Evolutionary conservation across 2,113 vertebrate genomes (phyloP), one percentile per base, ranked within the genome.

Genomic region (Notechis scutatus): DNA sequence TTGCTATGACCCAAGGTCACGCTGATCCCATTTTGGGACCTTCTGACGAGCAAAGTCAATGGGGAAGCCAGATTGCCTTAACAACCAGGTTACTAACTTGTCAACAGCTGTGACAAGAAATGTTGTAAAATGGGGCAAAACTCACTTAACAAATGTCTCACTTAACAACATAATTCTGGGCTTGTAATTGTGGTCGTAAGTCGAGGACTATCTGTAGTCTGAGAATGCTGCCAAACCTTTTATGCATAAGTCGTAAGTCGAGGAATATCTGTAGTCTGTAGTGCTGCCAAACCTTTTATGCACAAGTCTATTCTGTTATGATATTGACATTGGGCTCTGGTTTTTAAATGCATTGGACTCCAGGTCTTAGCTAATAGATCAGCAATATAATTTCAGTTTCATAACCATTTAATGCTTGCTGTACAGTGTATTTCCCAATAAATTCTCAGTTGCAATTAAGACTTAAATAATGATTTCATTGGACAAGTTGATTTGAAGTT

Each of bases 391-490:
- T 47, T 39, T 47, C 15, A 57, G 5, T n/a, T 91, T 42, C 42
- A 61, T 45, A 47, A 4, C 11, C 8, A 59, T 21, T 24, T 85
- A 57, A 29, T 87, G 42, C 85, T 87, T 14, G 57, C 45, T 59
- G 39, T 57, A 21, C 55, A 85, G 26, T 81, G 1, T 26, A 91
- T 56, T 54, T 55, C 69, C 20, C 24, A 34, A 74, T 74, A 20
- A 24, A 55, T 52, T 91, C 54, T 0, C 6, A 91, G 26, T 26
- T 85, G 52, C 42, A 56, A 85, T 29, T 24, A 24, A 39, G 29
- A 85, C 42, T 85, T 85, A 91, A 56, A 86, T 91, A 56, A 12
- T n/a, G 5, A 69, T 90, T 29, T 61, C 23, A 69, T 93, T 94
- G 14, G 85, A 85, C 69, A 93, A 12, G 39, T 91, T 94, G 26